Evolutionary conservation across 2,113 vertebrate species (phyloP), one percentile per base, ranked within the genome.

Genomic region (Eira barbara): DNA sequence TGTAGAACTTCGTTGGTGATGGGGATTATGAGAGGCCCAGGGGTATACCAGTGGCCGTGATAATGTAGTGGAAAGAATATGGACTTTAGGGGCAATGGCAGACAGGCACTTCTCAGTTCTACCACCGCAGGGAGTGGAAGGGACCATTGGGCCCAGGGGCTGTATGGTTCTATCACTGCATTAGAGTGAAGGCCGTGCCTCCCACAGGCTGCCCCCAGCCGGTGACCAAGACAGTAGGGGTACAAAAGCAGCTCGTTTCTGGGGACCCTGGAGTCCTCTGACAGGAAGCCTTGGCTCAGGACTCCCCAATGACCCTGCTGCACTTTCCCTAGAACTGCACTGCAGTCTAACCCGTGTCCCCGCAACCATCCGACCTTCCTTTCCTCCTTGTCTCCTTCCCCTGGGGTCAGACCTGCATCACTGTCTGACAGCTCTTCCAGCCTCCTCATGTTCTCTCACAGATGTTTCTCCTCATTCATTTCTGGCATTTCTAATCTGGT

Each of bases 101-200:
- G 76, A 15, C 0, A n/a, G 57, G 52, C 27, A 25, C 21, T 34
- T n/a, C 42, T 45, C 52, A 18, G 79, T 25, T 67, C 17, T 23
- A 23, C 87, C 1, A 0, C 47, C 15, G 18, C 14, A n/a, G 34
- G 25, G 55, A 92, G n/a, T 0, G 0, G 0, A 17, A 1, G 29
- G 14, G 63, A 14, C 12, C 63, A 1, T 29, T 15, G 47, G 67
- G 49, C 49, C 39, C n/a, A 10, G 59, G 11, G 47, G 57, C 80
- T 42, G 0, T 1, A 2, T 31, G 55, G 6, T 31, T 52, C 27
- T 20, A 9, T 57, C 2, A 0, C n/a, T 17, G 12, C 18, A 0
- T 86, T 34, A 61, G 29, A 4, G 7, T 14, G 52, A 57, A 61
- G 49, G 31, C 47, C n/a, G 23, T 20, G 21, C 45, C 20, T 49